phyloP scores from a whole-genome alignment of 1,140 invertebrate species.

The Bombus difficillimus region DNA sequence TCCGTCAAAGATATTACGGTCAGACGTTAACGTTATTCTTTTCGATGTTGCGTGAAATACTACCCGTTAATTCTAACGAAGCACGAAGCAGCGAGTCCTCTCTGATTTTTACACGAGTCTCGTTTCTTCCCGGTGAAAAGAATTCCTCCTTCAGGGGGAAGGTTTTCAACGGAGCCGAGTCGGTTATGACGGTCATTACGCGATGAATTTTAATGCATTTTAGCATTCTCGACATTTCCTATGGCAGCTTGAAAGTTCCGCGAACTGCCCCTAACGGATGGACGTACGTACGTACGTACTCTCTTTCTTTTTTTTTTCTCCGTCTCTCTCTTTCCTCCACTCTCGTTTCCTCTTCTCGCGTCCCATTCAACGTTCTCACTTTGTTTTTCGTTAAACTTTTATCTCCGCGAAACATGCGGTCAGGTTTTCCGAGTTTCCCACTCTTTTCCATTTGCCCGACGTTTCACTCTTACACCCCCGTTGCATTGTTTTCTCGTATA shows the following conservation, averaged over 20 bases:
- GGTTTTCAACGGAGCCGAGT: constrained; percentile 17
- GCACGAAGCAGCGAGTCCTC: neutral
- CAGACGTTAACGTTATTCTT: neutral
- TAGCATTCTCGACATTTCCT: constrained; percentile 37
- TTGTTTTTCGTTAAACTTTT: constrained; percentile 57
- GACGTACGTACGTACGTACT: constrained; percentile 7
- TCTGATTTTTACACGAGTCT: neutral
- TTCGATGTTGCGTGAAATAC: neutral
- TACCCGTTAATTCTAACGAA: neutral
- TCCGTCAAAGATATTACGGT: neutral
- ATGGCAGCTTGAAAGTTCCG: constrained; percentile 23
- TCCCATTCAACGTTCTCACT: constrained; percentile 36
- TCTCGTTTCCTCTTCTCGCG: neutral
- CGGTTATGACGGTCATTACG: constrained; percentile 43
- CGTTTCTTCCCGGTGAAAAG: constrained; percentile 11
- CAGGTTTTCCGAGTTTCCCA: constrained; percentile 19
- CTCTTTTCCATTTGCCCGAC: neutral
- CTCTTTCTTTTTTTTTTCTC: neutral
- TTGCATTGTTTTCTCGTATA: constrained; percentile 34
- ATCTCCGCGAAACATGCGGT: constrained; percentile 54
- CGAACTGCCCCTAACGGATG: constrained; percentile 29
- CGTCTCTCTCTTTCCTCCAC: neutral
- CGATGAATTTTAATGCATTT: constrained; percentile 52
- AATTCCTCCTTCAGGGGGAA: neutral
- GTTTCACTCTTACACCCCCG: constrained; percentile 22